Conservation (phyloP, 2,888 invertebrate species). For the Lithophane semibrunnea region DNA sequence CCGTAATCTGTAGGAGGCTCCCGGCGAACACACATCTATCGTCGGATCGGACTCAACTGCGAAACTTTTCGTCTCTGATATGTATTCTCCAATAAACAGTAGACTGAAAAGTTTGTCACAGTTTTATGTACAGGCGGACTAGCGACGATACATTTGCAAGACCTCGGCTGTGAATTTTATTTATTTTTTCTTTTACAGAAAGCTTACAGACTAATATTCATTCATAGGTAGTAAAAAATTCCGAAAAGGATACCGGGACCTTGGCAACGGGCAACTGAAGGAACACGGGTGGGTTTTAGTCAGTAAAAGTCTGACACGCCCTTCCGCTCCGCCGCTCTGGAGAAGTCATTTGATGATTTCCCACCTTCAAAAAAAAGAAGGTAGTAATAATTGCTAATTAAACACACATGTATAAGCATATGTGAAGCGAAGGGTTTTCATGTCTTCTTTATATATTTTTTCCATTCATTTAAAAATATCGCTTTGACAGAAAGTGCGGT, state of each 20-base stretch:
- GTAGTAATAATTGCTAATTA: too few relatives aligned
- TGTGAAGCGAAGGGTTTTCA: conserved; percentile 41
- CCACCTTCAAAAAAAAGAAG: too few relatives aligned
- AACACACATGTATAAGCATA: too few relatives aligned
- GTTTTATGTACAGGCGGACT: conserved; percentile 71
- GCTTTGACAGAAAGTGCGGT: conserved; percentile 40
- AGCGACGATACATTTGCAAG: conserved; percentile 67
- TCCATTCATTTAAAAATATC: conserved; percentile 44
- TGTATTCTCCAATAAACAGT: conserved; percentile 76
- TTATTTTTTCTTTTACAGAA: too few relatives aligned
- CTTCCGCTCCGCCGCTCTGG: too few relatives aligned
- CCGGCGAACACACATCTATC: conserved; percentile 82
- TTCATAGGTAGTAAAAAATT: too few relatives aligned
- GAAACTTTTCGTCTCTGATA: conserved; percentile 80
- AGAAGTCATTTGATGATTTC: too few relatives aligned
- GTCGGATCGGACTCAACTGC: conserved; percentile 79
- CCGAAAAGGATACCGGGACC: too few relatives aligned
- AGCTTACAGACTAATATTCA: too few relatives aligned
- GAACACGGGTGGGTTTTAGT: too few relatives aligned
- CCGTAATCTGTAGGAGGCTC: conserved; percentile 85
- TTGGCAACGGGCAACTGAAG: too few relatives aligned
- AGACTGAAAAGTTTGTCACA: conserved; percentile 72
- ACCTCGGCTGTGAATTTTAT: conserved; percentile 21
- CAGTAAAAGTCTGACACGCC: too few relatives aligned
- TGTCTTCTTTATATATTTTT: conserved; percentile 45